Percentiles rank a stretch among this genome's conserved stretches.
Conservation (phyloP, 2,888 invertebrate species). For the Lycophotia porphyrea region DNA sequence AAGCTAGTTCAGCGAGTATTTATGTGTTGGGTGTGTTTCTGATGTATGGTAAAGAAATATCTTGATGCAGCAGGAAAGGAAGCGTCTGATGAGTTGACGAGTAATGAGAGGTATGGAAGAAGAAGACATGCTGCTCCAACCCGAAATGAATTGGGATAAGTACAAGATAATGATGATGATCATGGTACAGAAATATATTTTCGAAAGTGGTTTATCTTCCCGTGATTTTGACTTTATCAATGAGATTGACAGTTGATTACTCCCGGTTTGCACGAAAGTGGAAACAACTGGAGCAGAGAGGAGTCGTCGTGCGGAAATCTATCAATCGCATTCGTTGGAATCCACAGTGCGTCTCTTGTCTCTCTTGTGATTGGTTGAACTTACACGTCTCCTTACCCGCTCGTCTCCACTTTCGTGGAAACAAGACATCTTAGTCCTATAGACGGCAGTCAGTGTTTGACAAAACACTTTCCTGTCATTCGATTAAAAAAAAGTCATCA, state of each 20-base stretch:
- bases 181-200: no score
- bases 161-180: no score
- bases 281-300: not conserved
- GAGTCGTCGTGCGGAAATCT: not conserved
- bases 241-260: not conserved
- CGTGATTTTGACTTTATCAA: no score
- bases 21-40: not conserved
- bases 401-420: not conserved
- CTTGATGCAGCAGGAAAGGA: no score
- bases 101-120: no score
- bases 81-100: no score
- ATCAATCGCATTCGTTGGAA: not conserved
- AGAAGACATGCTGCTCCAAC: no score
- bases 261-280: not conserved
- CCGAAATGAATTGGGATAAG: no score
- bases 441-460: not conserved
- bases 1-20: not conserved
- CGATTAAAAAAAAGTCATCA: not conserved
- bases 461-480: not conserved
- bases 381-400: not conserved
- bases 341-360: not conserved
- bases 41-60: not conserved
- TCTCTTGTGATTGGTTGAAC: not conserved
- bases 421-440: not conserved
- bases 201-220: not conserved